Evolutionary conservation across 1,140 invertebrate species (phyloP), one percentile per base, ranked within the genome.

Genomic region (Diploscapter pachys): DNA sequence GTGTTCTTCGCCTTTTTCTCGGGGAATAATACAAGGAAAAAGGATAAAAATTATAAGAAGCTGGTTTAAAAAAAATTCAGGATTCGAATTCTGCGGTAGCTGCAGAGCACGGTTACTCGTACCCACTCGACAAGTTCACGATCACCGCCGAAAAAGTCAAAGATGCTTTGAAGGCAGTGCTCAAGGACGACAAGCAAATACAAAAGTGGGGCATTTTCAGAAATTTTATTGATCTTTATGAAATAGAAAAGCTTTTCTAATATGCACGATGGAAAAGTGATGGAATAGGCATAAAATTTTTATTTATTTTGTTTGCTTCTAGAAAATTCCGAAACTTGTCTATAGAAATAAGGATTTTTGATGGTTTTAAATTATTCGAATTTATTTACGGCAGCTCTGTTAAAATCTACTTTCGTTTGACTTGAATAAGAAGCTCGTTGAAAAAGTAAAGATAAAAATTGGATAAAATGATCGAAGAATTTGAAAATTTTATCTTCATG

Each of bases 71-170:
- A 6, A 9, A 55, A 52, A 2, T 68, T 68, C 66, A 68, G 66
- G 67, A 75, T 49, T 59, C 75, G n/a, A 83, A 82, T 57, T 73
- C 78, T 3, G 78, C 75, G 6, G 63, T 62, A 77, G 75, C 75
- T 73, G 66, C 78, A 63, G 56, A 54, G 53, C 48, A 52, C 13
- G 72, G 72, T 53, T 72, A 72, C 49, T 79, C 75, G 9, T 55
- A 77, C 0, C 53, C 55, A 56, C 76, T 83, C 3, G 72, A 80
- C 65, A 83, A 80, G 75, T 64, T 78, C 54, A 49, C 76, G 9
- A 56, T 83, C 5, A 78, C 75, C 0, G 65, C 62, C 5, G 79
- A 82, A 53, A 54, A 51, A 9, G 13, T 82, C 11, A 55, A 63
- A 13, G 52, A 70, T 4, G 59, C 78, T 2, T 62, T 79, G 2